These are phyloP conservation scores for Myopa testacea DNA, from an alignment of 2,888 invertebrate genomes.

Conservation along the genomic window DNA sequence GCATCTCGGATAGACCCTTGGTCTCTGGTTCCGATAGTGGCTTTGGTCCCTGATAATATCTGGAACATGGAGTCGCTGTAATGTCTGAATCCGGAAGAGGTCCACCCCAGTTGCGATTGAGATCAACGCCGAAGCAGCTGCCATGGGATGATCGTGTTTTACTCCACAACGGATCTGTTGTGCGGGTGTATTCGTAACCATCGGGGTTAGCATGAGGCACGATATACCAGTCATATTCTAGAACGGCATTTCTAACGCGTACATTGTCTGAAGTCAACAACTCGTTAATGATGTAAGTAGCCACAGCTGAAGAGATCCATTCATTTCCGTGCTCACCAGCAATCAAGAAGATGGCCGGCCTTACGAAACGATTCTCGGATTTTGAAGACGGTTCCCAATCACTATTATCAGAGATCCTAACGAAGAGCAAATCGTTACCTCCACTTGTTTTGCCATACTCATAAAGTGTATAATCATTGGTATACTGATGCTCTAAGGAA, in stretches of 20 bases:
- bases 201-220: constrained; percentile 84
- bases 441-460: constrained; percentile 32
- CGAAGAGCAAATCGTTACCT: constrained; percentile 54
- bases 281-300: constrained; percentile 75
- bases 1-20: constrained; percentile 71
- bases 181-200: constrained; percentile 86
- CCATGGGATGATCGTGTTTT: constrained; percentile 76
- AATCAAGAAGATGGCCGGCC: constrained; percentile 73
- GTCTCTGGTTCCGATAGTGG: constrained; percentile 74
- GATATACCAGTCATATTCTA: constrained; percentile 81
- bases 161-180: constrained; percentile 83
- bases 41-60: constrained; percentile 70
- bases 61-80: constrained; percentile 66
- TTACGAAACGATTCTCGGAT: too few relatives aligned
- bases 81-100: constrained; percentile 73
- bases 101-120: constrained; percentile 89
- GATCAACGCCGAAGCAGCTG: constrained; percentile 80
- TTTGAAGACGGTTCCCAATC: too few relatives aligned
- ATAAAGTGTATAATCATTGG: too few relatives aligned
- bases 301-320: constrained; percentile 78
- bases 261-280: constrained; percentile 71
- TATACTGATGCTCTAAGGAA: too few relatives aligned
- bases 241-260: constrained; percentile 69
- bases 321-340: constrained; percentile 80
- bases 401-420: too few relatives aligned